phyloP scores from a whole-genome alignment of 2,888 invertebrate genomes.

The Adelognathus sp. region DNA sequence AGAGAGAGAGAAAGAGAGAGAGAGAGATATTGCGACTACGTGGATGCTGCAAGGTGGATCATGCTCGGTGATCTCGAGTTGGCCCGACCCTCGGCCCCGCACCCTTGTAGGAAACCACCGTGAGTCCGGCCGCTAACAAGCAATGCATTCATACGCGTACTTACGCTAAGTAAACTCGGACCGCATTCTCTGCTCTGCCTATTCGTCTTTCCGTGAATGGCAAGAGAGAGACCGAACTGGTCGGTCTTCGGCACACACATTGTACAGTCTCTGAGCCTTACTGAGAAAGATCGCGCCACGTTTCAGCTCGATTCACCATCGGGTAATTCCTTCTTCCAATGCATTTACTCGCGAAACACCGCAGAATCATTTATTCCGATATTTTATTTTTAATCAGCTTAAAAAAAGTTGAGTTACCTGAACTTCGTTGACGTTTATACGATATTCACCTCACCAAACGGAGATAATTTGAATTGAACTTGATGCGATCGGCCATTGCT shows the following conservation, averaged over 20 bases:
- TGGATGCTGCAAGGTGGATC: constrained; percentile 21
- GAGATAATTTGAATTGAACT: no score
- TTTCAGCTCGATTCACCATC: constrained; percentile 10
- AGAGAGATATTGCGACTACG: not conserved
- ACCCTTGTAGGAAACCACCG: constrained; percentile 21
- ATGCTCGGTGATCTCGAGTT: not conserved
- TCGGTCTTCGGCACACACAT: constrained; percentile 3
- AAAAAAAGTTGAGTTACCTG: no score
- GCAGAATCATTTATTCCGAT: no score
- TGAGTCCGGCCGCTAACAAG: constrained; percentile 62
- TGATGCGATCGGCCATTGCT: no score
- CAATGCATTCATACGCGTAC: constrained; percentile 69
- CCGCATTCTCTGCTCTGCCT: constrained; percentile 30
- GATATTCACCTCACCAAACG: no score
- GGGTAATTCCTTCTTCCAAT: constrained; percentile 21
- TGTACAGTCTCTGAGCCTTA: not conserved
- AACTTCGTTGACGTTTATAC: no score
- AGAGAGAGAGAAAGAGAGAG: not conserved
- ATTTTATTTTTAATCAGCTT: no score
- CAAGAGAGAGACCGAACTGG: not conserved
- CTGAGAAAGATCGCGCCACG: not conserved
- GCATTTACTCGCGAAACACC: no score
- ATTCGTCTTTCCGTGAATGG: constrained; percentile 13
- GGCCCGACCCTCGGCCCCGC: constrained; percentile 12
- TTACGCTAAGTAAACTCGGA: constrained; percentile 68